A percentile compares a stretch with the other conserved stretches of the same genome.
Evolutionary conservation across 1,140 invertebrate species (phyloP).

Genomic region (Diploscapter pachys): DNA sequence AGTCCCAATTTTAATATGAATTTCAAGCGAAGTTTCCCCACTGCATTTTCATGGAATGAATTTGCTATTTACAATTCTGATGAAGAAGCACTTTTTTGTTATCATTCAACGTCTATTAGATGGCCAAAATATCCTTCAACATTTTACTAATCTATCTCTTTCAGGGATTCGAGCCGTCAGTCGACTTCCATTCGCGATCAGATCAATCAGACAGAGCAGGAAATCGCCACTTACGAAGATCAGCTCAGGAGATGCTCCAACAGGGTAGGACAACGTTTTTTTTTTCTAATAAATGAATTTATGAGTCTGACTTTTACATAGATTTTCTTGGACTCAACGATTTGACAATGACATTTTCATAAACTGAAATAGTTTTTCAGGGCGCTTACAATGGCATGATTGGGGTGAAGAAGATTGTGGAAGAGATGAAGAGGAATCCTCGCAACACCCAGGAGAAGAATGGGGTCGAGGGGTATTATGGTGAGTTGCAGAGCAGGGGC

Average conservation of each 20-base stretch:
- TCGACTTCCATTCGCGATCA: constrained; percentile 90
- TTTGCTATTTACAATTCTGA: too few relatives aligned
- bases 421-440: constrained; percentile 41
- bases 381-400: constrained; percentile 45
- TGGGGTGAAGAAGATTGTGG: constrained; percentile 42
- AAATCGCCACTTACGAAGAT: constrained; percentile 61
- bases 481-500: constrained; percentile 37
- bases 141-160: not conserved
- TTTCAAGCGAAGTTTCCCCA: too few relatives aligned
- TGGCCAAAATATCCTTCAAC: too few relatives aligned
- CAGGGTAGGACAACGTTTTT: constrained; percentile 60
- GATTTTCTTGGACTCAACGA: too few relatives aligned
- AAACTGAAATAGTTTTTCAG: constrained; percentile 30
- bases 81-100: too few relatives aligned
- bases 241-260: constrained; percentile 27
- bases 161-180: constrained; percentile 63
- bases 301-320: too few relatives aligned
- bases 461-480: constrained; percentile 56
- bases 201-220: constrained; percentile 84
- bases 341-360: not conserved
- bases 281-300: not conserved
- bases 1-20: too few relatives aligned
- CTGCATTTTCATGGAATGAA: too few relatives aligned
- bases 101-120: too few relatives aligned
- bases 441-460: constrained; percentile 39